Conservation (phyloP, 2,888 invertebrate species). For the Microctonus brassicae region DNA sequence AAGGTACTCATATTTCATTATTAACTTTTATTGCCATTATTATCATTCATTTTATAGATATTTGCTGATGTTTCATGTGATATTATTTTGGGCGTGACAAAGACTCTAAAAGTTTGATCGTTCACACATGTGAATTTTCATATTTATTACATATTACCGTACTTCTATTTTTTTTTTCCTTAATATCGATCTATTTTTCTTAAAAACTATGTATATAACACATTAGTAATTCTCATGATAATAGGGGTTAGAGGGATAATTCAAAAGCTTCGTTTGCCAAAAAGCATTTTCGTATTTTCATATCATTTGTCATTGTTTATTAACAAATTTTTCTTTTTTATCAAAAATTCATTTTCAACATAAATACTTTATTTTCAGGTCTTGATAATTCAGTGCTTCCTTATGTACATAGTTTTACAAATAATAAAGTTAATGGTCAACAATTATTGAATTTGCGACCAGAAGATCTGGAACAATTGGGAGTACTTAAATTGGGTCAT, state of each 20-base stretch:
- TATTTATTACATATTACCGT: too few species aligned
- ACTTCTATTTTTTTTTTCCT: neutral
- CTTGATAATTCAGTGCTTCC: slow-evolving; percentile 83
- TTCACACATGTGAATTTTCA: neutral
- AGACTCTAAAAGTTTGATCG: slow-evolving; percentile 27
- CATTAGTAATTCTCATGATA: neutral
- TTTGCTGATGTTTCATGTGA: slow-evolving; percentile 8
- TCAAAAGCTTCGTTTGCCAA: neutral
- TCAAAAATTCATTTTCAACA: too few species aligned
- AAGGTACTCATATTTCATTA: slow-evolving; percentile 74
- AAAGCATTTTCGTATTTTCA: neutral
- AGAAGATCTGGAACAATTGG: slow-evolving; percentile 89
- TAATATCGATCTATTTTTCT: too few species aligned
- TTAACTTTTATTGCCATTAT: slow-evolving; percentile 7
- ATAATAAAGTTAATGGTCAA: slow-evolving; percentile 85
- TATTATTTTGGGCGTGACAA: slow-evolving; percentile 46
- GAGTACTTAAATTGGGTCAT: slow-evolving; percentile 89
- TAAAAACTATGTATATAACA: too few species aligned
- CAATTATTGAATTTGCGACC: slow-evolving; percentile 87
- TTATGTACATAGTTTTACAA: slow-evolving; percentile 85
- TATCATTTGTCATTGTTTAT: neutral
- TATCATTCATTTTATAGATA: slow-evolving; percentile 7
- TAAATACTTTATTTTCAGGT: too few species aligned
- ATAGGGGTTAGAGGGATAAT: too few species aligned
- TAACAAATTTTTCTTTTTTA: neutral